Percentiles rank a stretch among this genome's conserved stretches.
These are phyloP conservation scores for Ceratina australensis DNA, from an alignment of 1,140 invertebrate species.

Conservation along the genomic window DNA sequence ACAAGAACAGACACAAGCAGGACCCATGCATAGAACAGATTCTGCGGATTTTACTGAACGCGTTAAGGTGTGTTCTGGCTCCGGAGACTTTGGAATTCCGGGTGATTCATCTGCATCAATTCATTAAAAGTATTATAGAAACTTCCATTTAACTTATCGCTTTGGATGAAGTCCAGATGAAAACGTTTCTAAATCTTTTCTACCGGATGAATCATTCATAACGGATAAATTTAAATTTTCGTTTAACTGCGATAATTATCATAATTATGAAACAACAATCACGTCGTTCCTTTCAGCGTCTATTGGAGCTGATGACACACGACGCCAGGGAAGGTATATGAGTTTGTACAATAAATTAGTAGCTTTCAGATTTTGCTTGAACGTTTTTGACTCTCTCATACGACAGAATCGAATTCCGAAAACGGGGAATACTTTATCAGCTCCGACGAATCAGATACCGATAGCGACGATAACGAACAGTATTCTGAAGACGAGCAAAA, in stretches of 20 bases:
- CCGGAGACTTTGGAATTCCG: background rate
- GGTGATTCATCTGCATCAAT: too few species aligned
- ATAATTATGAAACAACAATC: background rate
- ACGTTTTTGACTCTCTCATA: background rate
- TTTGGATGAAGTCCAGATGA: too few species aligned
- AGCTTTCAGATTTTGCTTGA: background rate
- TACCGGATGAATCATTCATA: background rate
- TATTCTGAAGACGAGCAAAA: background rate
- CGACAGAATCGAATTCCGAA: background rate
- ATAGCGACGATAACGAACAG: background rate
- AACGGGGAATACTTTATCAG: background rate
- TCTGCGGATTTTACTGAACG: background rate
- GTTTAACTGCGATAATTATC: constrained; percentile 26
- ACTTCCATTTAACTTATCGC: too few species aligned
- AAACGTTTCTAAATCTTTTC: too few species aligned
- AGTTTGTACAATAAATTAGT: background rate
- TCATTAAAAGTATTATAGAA: too few species aligned
- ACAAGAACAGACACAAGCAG: background rate
- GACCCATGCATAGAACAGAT: background rate
- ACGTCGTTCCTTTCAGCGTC: constrained; percentile 24
- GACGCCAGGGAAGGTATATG: constrained; percentile 20
- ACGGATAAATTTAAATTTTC: constrained; percentile 20
- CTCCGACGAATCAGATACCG: constrained; percentile 16
- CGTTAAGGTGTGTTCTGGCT: background rate
- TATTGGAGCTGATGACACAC: constrained; percentile 49